Evolutionary conservation across 2,888 invertebrate species (phyloP).

Genomic region (Ennomos fuscantarius): DNA sequence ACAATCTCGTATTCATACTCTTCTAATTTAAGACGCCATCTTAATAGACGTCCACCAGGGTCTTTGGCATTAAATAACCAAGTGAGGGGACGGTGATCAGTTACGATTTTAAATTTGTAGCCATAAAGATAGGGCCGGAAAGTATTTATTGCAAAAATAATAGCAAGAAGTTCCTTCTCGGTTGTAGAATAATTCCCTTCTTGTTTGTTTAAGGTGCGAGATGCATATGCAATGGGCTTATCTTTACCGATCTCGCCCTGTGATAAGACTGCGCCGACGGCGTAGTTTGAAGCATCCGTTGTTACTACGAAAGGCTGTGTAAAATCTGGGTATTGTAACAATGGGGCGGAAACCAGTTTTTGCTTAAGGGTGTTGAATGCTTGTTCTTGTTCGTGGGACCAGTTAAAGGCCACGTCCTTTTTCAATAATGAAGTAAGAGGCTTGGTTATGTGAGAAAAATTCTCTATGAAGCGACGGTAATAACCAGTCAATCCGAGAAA

Average conservation of each 20-base stretch:
- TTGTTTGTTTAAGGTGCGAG: conserved; percentile 6
- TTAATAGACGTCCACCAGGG: too few species aligned
- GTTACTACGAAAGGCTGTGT: too few species aligned
- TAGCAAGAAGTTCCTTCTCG: conserved; percentile 2
- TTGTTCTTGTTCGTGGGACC: too few species aligned
- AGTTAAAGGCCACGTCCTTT: too few species aligned
- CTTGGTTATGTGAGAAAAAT: background rate
- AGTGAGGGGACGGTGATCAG: background rate
- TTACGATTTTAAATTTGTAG: conserved; percentile 20
- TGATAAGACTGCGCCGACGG: too few species aligned
- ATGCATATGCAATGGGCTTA: conserved; percentile 1
- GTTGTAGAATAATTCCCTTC: conserved; percentile 11
- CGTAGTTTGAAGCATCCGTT: too few species aligned
- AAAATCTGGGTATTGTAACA: too few species aligned
- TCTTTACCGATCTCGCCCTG: background rate
- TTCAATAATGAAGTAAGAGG: background rate
- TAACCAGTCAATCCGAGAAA: conserved; percentile 4
- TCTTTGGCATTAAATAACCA: too few species aligned
- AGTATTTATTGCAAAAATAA: conserved; percentile 1
- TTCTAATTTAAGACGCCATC: too few species aligned
- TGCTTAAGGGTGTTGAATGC: too few species aligned
- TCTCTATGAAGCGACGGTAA: conserved; percentile 4
- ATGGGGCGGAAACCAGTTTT: too few species aligned
- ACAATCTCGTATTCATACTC: too few species aligned
- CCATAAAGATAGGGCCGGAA: background rate